Percentiles rank a stretch among this genome's conserved stretches.
These are phyloP conservation scores for Laticauda colubrina DNA, from an alignment of 2,113 vertebrate species.

Conservation along the genomic window DNA sequence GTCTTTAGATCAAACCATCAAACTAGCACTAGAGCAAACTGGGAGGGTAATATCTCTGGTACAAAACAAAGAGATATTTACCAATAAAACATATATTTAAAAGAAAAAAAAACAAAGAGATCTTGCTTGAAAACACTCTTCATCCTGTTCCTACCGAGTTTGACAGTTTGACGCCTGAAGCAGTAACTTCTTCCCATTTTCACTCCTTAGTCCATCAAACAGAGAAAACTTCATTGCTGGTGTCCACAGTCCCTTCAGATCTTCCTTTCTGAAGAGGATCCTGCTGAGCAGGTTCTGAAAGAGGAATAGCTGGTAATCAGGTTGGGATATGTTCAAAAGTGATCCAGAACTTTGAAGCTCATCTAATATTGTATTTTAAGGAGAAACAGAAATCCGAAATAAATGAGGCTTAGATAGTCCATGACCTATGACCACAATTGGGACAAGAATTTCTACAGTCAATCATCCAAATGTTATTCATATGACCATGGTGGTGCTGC, in stretches of 20 bases:
- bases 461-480: no score
- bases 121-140: background rate
- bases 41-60: background rate
- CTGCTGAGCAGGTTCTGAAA: background rate
- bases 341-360: background rate
- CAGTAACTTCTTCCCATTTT: background rate
- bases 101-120: no score
- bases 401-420: background rate
- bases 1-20: no score
- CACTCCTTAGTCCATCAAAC: background rate
- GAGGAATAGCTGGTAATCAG: background rate
- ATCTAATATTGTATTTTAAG: background rate
- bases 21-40: no score
- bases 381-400: background rate
- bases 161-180: background rate
- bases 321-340: background rate
- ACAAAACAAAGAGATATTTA: background rate
- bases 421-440: no score
- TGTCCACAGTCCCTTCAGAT: background rate
- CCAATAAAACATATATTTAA: no score
- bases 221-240: background rate
- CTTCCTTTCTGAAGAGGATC: background rate
- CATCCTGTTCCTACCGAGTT: background rate
- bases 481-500: no score
- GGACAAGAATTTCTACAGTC: no score